These are phyloP conservation scores for Craterocephalus amniculus DNA, from an alignment of 2,797 vertebrate genomes.

Conservation along the genomic window DNA sequence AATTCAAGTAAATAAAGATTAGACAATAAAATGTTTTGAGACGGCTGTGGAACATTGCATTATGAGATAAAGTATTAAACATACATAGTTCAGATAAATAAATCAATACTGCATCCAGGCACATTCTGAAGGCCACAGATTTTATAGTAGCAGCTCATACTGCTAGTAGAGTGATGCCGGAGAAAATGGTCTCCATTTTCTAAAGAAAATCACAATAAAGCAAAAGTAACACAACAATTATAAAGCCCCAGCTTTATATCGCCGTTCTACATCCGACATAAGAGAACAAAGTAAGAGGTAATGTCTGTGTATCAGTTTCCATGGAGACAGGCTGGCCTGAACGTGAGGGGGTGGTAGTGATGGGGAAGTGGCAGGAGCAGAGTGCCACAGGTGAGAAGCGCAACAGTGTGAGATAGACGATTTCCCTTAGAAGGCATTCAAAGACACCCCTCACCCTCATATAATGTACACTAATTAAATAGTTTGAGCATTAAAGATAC, in stretches of 20 bases:
- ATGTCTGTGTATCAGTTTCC: conserved; percentile 32
- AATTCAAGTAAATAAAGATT: background rate
- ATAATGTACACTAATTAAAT: background rate
- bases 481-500: background rate
- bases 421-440: background rate
- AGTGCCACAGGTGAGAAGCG: conserved; percentile 37
- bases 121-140: background rate
- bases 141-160: too few species aligned
- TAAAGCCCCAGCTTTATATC: background rate
- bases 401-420: conserved; percentile 14
- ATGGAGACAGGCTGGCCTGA: conserved; percentile 40
- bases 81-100: background rate
- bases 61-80: background rate
- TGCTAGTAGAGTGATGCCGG: background rate
- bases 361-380: conserved; percentile 15
- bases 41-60: background rate
- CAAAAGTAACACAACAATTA: background rate
- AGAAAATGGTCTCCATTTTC: background rate
- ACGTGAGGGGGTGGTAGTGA: conserved; percentile 28
- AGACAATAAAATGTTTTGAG: too few species aligned
- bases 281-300: background rate
- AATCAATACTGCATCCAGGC: background rate
- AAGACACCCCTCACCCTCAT: background rate
- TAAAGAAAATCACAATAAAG: background rate
- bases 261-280: background rate